Evolutionary conservation across 64 coral and sea anemone species (phyloP), one percentile per base, ranked within the genome.

Genomic region (Exaiptasia diaphana): DNA sequence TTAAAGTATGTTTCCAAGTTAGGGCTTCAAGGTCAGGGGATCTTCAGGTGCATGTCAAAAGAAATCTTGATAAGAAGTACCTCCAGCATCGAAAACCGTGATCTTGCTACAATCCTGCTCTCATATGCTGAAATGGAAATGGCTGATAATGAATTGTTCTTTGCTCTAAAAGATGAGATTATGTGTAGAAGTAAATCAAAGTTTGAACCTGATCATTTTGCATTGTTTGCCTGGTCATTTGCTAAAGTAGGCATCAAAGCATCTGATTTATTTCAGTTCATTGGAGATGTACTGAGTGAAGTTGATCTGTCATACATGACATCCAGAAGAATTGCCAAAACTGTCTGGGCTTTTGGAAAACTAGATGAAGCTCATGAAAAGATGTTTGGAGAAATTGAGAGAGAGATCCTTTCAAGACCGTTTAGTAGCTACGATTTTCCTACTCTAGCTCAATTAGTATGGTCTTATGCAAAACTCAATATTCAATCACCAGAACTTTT

Each of bases 191-290:
- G 44, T 11, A 45, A 45, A 13, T 49, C 40, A 17, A 73, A 42
- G n/a, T 73, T 23, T 48, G 69, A 73, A 73, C 38, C 69, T 38
- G 69, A 40, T 38, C 69, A 73, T 13, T 40, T 73, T 1, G 69
- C 45, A 11, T 73, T 73, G 11, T 73, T 73, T 48, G 69, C 69
- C 20, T 73, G 69, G 69, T 73, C 69, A 1, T 73, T 73, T 73
- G 69, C 69, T 18, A 73, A 48, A 40, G 25, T 73, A 11, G 44
- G 44, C 41, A 0, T 73, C 14, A 42, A 73, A 45, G 69, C 41
- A 18, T 23, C 38, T 25, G 69, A 73, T 1, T 32, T 73, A 40
- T 73, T 73, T 11, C 38, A 73, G 69, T 18, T 73, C 23, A 49
- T 73, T 41, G 69, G 69, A 20, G 69, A 73, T 73, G 40, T 41